phyloP scores from a whole-genome alignment of 2,888 invertebrate species.

The Chrysodeixis includens region DNA sequence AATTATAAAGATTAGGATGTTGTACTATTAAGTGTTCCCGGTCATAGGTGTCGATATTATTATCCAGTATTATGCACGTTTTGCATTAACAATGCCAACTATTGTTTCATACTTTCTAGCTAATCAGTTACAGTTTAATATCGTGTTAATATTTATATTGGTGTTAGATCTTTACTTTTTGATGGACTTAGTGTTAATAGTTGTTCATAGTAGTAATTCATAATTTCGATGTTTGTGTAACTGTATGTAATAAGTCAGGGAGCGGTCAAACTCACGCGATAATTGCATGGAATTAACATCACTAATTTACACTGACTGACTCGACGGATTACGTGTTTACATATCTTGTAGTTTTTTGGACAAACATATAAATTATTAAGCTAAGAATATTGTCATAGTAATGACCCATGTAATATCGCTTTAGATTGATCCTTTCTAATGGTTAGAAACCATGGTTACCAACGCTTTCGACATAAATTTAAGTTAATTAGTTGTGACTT shows the following conservation, averaged over 20 bases:
- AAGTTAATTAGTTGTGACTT: slow-evolving; percentile 27
- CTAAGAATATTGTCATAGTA: neutral
- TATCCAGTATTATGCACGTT: slow-evolving; percentile 53
- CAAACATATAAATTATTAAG: neutral
- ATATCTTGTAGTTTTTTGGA: neutral
- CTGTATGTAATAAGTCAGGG: slow-evolving; percentile 6
- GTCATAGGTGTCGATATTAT: slow-evolving; percentile 35
- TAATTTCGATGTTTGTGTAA: slow-evolving; percentile 17
- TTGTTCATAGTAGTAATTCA: slow-evolving; percentile 31
- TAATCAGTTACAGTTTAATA: slow-evolving; percentile 16
- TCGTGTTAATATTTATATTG: slow-evolving; percentile 25
- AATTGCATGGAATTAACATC: neutral
- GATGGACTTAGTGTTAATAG: slow-evolving; percentile 26
- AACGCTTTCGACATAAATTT: slow-evolving; percentile 32
- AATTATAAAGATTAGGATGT: slow-evolving; percentile 25
- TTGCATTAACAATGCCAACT: slow-evolving; percentile 16
- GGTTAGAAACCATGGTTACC: slow-evolving; percentile 45
- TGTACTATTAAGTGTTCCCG: slow-evolving; percentile 21
- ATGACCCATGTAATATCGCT: neutral
- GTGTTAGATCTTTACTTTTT: slow-evolving; percentile 14
- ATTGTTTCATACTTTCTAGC: slow-evolving; percentile 36
- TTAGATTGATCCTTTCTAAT: neutral
- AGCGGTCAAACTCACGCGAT: neutral
- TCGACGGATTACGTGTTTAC: too few species aligned
- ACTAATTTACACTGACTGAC: neutral